Evolutionary conservation across 2,888 invertebrate species (phyloP).

Genomic region (Miltochrista miniata): DNA sequence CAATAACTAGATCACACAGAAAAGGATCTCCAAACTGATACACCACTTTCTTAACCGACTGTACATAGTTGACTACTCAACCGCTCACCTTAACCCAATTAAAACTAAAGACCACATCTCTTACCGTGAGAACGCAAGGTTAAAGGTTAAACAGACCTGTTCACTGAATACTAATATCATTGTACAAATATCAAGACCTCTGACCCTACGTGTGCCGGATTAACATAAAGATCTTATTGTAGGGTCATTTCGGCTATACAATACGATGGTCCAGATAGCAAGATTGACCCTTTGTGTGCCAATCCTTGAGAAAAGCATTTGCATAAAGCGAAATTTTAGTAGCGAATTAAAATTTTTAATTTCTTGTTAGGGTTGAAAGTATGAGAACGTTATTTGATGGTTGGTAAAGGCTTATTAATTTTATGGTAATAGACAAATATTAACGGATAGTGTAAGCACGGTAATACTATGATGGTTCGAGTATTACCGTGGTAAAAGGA

Average conservation of each 20-base stretch:
- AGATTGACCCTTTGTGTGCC: slow-evolving; percentile 27
- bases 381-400: slow-evolving; percentile 34
- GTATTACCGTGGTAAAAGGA: too few relatives aligned
- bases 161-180: slow-evolving; percentile 41
- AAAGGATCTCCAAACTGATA: too few relatives aligned
- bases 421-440: not conserved
- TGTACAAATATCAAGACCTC: slow-evolving; percentile 70
- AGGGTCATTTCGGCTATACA: slow-evolving; percentile 25
- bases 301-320: slow-evolving; percentile 50
- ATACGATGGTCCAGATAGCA: slow-evolving; percentile 24
- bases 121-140: slow-evolving; percentile 70
- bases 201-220: slow-evolving; percentile 70
- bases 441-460: too few relatives aligned
- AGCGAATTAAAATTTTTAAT: slow-evolving; percentile 41
- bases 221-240: slow-evolving; percentile 44
- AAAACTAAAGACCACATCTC: slow-evolving; percentile 28
- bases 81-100: slow-evolving; percentile 37
- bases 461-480: too few relatives aligned
- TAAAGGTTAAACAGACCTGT: slow-evolving; percentile 67
- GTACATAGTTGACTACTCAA: slow-evolving; percentile 23
- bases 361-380: slow-evolving; percentile 37
- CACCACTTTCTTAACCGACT: too few relatives aligned
- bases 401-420: slow-evolving; percentile 33
- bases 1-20: too few relatives aligned
- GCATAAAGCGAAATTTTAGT: slow-evolving; percentile 63